Percentiles rank a stretch among this genome's conserved stretches.
These are phyloP conservation scores for Cryptoblepharus egeriae DNA, from an alignment of 2,797 vertebrate species.

Conservation along the genomic window DNA sequence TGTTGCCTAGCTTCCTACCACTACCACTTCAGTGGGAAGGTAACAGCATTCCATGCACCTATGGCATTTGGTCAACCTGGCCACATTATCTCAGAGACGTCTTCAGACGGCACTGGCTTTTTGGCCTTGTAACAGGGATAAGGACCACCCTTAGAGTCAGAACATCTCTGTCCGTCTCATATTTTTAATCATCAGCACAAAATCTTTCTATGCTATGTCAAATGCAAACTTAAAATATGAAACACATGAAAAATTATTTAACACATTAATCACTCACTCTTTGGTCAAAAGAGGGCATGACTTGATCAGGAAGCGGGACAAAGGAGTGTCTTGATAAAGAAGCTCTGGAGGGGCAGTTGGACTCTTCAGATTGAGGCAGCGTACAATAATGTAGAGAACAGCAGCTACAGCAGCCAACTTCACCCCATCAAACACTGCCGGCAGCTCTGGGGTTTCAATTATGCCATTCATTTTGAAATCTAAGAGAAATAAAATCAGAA, in stretches of 20 bases:
- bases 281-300: conserved; percentile 91
- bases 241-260: not conserved
- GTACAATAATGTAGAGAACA: conserved; percentile 90
- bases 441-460: conserved; percentile 85
- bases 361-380: conserved; percentile 93
- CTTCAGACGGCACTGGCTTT: no score
- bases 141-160: no score
- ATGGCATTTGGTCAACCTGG: no score
- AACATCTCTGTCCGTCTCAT: not conserved
- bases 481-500: conserved; percentile 17
- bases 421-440: conserved; percentile 92
- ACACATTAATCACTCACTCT: conserved; percentile 85
- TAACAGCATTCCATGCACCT: no score
- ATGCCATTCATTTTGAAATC: conserved; percentile 78
- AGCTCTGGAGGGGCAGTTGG: conserved; percentile 87
- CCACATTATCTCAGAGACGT: no score
- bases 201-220: no score
- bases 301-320: conserved; percentile 89
- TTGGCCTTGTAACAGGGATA: no score
- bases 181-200: no score
- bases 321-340: conserved; percentile 86
- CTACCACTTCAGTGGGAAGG: no score
- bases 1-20: no score
- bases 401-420: conserved; percentile 92
- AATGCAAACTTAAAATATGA: no score